These are phyloP conservation scores for Periophthalmodon schlosseri DNA, from an alignment of 2,113 vertebrate species.

Conservation along the genomic window DNA sequence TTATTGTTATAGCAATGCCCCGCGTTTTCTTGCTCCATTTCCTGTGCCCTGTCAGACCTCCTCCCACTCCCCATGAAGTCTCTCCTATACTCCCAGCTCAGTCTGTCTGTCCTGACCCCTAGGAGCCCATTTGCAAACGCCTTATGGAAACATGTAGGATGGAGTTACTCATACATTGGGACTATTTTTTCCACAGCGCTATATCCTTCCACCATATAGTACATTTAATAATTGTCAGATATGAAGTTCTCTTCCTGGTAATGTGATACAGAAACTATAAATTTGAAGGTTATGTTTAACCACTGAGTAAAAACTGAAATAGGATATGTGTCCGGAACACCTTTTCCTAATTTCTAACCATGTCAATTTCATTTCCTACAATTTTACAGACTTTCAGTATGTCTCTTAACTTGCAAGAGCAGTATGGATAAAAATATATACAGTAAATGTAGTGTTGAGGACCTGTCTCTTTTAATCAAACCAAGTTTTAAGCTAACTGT, in stretches of 20 bases:
- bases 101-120: constrained; percentile 20
- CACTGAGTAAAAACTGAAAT: neutral
- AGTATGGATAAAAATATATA: too few species aligned
- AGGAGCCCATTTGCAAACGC: constrained; percentile 8
- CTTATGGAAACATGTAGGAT: constrained; percentile 14
- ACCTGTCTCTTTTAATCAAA: neutral
- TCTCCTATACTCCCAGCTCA: neutral
- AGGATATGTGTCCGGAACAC: neutral
- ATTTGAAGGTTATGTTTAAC: neutral
- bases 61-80: constrained; percentile 27
- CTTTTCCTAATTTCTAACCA: neutral
- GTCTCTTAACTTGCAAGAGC: too few species aligned
- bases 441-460: neutral
- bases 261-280: constrained; percentile 5
- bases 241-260: constrained; percentile 33
- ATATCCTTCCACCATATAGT: neutral
- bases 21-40: constrained; percentile 48
- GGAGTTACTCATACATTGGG: constrained; percentile 23
- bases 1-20: constrained; percentile 62
- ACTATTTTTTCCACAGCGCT: constrained; percentile 6
- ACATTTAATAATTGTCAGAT: constrained; percentile 13
- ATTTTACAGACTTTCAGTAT: too few species aligned
- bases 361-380: too few species aligned
- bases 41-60: constrained; percentile 37
- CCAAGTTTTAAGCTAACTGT: neutral